phyloP scores from a whole-genome alignment of 2,888 invertebrate genomes.

The Scaptomyza flava region DNA sequence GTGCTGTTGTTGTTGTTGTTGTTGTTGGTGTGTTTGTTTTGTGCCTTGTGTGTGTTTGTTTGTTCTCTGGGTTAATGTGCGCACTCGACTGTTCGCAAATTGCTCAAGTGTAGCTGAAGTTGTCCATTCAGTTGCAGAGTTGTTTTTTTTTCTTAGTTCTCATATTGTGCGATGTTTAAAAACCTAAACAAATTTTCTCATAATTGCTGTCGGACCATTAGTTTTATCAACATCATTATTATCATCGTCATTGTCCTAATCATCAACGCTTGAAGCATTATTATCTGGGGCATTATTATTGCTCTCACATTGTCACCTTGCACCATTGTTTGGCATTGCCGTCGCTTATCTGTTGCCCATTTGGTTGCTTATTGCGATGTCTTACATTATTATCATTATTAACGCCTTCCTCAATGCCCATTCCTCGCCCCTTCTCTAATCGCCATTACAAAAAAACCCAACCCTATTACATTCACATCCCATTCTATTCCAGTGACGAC shows the following conservation, averaged over 20 bases:
- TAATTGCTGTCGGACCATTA: constrained; percentile 72
- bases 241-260: constrained; percentile 29
- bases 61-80: constrained; percentile 76
- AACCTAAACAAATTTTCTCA: constrained; percentile 61
- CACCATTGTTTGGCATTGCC: constrained; percentile 37
- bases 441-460: constrained; percentile 17
- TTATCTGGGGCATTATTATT: constrained; percentile 65
- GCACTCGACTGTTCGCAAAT: constrained; percentile 80
- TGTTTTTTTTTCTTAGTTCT: constrained; percentile 19
- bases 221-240: constrained; percentile 67
- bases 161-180: constrained; percentile 43
- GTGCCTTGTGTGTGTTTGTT: constrained; percentile 25
- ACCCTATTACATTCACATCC: constrained; percentile 3
- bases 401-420: constrained; percentile 28
- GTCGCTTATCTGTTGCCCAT: constrained; percentile 67
- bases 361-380: constrained; percentile 74
- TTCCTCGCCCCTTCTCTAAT: constrained; percentile 16
- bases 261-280: constrained; percentile 25
- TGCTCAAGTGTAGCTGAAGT: constrained; percentile 79
- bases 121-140: constrained; percentile 49
- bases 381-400: constrained; percentile 78
- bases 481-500: constrained; percentile 57
- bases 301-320: constrained; percentile 72
- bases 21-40: constrained; percentile 42
- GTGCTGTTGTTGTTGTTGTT: constrained; percentile 51